Conservation (phyloP, 2,113 vertebrate species). For the Candoia aspera region DNA sequence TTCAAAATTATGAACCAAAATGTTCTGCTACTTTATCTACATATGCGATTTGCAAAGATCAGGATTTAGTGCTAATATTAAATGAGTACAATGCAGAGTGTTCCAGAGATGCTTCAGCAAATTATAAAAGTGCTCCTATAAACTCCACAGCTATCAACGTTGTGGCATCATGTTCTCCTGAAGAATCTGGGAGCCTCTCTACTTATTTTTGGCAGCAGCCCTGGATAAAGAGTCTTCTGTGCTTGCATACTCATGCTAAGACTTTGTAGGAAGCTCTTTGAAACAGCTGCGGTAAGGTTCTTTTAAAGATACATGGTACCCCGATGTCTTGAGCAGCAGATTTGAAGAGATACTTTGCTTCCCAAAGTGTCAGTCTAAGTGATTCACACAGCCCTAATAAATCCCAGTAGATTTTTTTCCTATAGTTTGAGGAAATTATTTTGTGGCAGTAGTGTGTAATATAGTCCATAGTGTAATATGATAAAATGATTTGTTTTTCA, state of each 20-base stretch:
- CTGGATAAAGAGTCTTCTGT: neutral
- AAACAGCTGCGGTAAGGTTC: neutral
- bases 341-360: neutral
- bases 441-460: slow-evolving; percentile 45
- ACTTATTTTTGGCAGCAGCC: too few relatives aligned
- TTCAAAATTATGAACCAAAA: neutral
- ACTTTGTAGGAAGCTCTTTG: neutral
- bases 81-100: neutral
- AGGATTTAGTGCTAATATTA: neutral
- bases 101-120: neutral
- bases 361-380: neutral
- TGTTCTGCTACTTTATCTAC: neutral
- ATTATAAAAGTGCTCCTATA: neutral
- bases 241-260: neutral
- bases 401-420: neutral
- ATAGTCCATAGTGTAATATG: neutral
- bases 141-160: neutral
- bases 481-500: slow-evolving; percentile 57
- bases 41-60: neutral
- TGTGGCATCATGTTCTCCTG: too few relatives aligned
- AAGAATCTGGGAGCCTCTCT: too few relatives aligned
- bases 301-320: neutral
- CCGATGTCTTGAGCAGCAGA: neutral
- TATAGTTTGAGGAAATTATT: slow-evolving; percentile 16
- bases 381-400: neutral